phyloP scores from a whole-genome alignment of 1,140 invertebrate species.

The Callitettix versicolor region DNA sequence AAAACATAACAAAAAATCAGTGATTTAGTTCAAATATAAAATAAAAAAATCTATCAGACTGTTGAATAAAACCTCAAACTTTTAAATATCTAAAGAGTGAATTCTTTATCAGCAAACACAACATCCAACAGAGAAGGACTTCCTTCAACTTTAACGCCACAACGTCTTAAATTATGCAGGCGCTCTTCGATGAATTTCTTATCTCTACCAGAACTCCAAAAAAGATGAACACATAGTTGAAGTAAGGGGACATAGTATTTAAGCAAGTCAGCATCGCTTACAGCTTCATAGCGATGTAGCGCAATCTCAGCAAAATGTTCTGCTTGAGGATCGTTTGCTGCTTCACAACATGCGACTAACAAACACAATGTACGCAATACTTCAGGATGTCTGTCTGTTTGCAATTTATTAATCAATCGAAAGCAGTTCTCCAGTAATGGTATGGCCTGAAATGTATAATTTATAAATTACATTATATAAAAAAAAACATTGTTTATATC shows the following conservation, averaged over 20 bases:
- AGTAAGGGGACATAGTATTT: slow-evolving; percentile 58
- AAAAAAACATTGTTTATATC: too few relatives aligned
- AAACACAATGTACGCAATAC: slow-evolving; percentile 59
- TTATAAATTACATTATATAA: slow-evolving; percentile 5
- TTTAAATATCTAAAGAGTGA: too few relatives aligned
- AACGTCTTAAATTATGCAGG: slow-evolving; percentile 43
- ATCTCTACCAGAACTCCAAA: slow-evolving; percentile 51
- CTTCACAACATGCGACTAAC: slow-evolving; percentile 48
- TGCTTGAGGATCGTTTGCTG: slow-evolving; percentile 40
- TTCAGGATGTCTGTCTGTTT: slow-evolving; percentile 53
- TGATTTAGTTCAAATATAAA: too few relatives aligned
- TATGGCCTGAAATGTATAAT: slow-evolving; percentile 34
- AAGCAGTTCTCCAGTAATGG: slow-evolving; percentile 57
- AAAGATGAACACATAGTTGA: slow-evolving; percentile 52
- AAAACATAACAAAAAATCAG: too few relatives aligned
- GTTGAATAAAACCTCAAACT: too few relatives aligned
- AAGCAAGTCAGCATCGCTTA: slow-evolving; percentile 52
- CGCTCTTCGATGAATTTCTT: slow-evolving; percentile 46
- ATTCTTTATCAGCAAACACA: not conserved
- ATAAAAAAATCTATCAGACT: too few relatives aligned
- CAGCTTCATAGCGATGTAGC: slow-evolving; percentile 34
- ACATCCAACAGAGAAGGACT: slow-evolving; percentile 41
- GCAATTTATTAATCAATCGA: slow-evolving; percentile 60
- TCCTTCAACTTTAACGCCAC: slow-evolving; percentile 47
- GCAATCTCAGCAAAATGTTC: slow-evolving; percentile 59